Evolutionary conservation across 2,797 vertebrate genomes (phyloP).

Genomic region (Chelonia mydas): DNA sequence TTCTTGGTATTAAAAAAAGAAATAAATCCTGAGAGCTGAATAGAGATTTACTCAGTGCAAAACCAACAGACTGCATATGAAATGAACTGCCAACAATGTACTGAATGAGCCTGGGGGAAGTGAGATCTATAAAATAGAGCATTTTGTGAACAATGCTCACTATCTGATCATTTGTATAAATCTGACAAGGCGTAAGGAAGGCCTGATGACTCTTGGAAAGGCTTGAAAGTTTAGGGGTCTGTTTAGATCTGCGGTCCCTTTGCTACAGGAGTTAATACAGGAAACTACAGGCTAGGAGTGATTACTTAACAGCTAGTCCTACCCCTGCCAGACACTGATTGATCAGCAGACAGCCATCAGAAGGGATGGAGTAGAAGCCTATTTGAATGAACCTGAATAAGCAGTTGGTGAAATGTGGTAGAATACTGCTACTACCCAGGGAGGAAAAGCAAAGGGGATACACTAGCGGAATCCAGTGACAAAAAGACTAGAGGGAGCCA

Average conservation of each 20-base stretch:
- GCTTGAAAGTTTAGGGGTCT: neutral
- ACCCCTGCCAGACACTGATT: neutral
- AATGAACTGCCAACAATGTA: conserved; percentile 68
- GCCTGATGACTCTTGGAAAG: fast-evolving
- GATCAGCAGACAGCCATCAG: neutral
- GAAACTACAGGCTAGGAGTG: neutral
- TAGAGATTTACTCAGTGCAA: conserved; percentile 59
- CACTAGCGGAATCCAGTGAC: neutral
- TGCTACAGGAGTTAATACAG: neutral
- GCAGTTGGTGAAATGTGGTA: neutral
- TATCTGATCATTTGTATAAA: neutral
- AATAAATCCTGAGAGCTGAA: conserved; percentile 5
- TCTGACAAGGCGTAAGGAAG: neutral
- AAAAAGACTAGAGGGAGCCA: neutral
- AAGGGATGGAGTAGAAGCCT: neutral
- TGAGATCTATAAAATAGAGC: neutral
- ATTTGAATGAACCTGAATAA: neutral
- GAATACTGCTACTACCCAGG: neutral
- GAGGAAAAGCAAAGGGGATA: neutral
- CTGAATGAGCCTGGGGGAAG: conserved; percentile 43
- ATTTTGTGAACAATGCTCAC: too few relatives aligned
- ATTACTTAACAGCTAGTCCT: neutral
- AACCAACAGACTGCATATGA: conserved; percentile 34
- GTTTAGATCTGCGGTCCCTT: neutral
- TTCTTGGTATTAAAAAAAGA: conserved; percentile 22